phyloP scores from a whole-genome alignment of 92 coral and sea anemone genomes.

The Porites lobata region DNA sequence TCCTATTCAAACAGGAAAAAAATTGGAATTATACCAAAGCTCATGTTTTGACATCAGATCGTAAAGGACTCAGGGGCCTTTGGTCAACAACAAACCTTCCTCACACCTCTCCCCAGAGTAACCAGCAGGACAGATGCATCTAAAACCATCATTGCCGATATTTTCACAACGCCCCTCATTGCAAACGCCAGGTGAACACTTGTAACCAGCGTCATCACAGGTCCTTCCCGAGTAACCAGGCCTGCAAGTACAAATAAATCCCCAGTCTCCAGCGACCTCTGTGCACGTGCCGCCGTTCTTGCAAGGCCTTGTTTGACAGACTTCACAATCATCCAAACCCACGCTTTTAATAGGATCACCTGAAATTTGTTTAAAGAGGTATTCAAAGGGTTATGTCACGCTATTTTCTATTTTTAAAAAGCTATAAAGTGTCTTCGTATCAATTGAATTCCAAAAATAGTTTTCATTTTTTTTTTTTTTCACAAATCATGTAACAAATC shows the following conservation, averaged over 20 bases:
- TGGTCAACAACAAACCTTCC: constrained; percentile 62
- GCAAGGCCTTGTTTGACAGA: constrained; percentile 82
- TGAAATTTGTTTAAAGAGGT: neutral
- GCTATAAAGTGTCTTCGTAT: no score
- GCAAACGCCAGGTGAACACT: constrained; percentile 82
- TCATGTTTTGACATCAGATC: no score
- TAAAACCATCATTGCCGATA: constrained; percentile 67
- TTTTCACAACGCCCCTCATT: constrained; percentile 87
- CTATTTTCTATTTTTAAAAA: no score
- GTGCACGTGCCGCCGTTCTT: constrained; percentile 81
- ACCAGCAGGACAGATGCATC: constrained; percentile 85
- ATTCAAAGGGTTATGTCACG: no score
- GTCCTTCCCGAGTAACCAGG: constrained; percentile 81
- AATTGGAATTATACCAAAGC: no score
- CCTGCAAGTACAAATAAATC: constrained; percentile 82
- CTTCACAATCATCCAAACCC: constrained; percentile 84
- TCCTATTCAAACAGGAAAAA: no score
- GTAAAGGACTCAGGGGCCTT: no score
- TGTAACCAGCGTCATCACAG: constrained; percentile 69
- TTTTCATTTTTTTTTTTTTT: no score
- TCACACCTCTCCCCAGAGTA: constrained; percentile 86
- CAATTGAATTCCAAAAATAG: no score
- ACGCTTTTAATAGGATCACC: constrained; percentile 73
- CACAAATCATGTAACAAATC: no score
- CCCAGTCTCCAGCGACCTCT: constrained; percentile 66